Conservation (phyloP, 2,797 vertebrate species). For the Platyrinchus mystaceus region DNA sequence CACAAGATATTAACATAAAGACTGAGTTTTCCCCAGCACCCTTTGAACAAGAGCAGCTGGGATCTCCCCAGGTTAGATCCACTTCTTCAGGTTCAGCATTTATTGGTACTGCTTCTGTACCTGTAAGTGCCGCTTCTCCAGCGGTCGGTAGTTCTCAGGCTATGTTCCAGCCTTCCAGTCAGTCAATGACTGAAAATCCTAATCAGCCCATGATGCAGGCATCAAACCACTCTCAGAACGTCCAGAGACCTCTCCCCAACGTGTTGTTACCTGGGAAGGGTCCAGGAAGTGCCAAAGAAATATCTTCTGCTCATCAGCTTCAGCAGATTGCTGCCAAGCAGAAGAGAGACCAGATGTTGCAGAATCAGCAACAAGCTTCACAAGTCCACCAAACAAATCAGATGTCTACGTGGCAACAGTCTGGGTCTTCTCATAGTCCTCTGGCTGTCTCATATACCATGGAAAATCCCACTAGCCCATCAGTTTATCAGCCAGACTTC, state of each 20-base stretch:
- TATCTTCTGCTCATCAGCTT: conserved; percentile 94
- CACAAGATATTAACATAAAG: conserved; percentile 88
- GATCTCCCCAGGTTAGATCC: conserved; percentile 86
- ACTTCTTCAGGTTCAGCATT: conserved; percentile 83
- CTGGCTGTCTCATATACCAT: conserved; percentile 82
- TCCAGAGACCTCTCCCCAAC: conserved; percentile 79
- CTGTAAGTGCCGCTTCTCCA: conserved; percentile 80
- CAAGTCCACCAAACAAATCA: conserved; percentile 81
- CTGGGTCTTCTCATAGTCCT: conserved; percentile 84
- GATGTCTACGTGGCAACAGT: conserved; percentile 83
- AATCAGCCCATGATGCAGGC: conserved; percentile 73
- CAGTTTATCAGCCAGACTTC: conserved; percentile 88
- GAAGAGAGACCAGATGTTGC: conserved; percentile 89
- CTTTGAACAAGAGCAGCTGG: conserved; percentile 88
- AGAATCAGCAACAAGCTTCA: conserved; percentile 81
- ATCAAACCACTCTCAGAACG: conserved; percentile 74
- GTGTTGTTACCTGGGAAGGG: conserved; percentile 81
- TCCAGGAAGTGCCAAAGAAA: conserved; percentile 82
- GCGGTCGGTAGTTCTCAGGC: conserved; percentile 78
- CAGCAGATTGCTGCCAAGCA: conserved; percentile 95
- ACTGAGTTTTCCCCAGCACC: conserved; percentile 89
- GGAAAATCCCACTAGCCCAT: conserved; percentile 90
- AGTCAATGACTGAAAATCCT: conserved; percentile 72
- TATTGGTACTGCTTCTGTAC: conserved; percentile 81
- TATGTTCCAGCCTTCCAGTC: conserved; percentile 76